Base-by-base conservation (phyloP, 2,888 invertebrate genomes). In the Dione vanillae region DNA sequence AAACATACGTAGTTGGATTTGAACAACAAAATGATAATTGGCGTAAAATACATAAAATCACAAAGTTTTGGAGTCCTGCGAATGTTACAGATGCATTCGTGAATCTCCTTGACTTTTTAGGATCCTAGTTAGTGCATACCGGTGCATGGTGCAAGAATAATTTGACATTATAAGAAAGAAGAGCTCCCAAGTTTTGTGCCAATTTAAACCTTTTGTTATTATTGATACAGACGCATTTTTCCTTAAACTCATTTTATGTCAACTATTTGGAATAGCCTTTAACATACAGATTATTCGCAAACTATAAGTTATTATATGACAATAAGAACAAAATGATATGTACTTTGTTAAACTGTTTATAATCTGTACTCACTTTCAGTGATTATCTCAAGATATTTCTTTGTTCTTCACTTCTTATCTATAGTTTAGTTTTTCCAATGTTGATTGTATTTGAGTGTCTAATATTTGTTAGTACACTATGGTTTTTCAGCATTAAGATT, bases 101-200 rank as follows among this genome's bases (percentile, higher is more conserved):
- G 67, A 54, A 70, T 61, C 40, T 43, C 74, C 72, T 74, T 74
- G 74, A 74, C 74, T 72, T 74, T 72, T 70, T 27, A 5, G 69
- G 35, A 65, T 56, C 40, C 16, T 62, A 67, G 66, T 65, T 67
- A 65, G 65, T 45, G 69, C 74, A 72, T 74, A 47, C 72, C 74
- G 41, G 72, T 45, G 74, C 65, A 72, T 72, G 69, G 65, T 68
- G 72, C 72, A 69, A 74, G 66, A 59, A 41, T 41, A 70, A 51
- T 67, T 72, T 74, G 69, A 72, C 74, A 72, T 74, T 74, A 70
- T 59, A 65, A 74, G 66, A 56, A 71, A 73, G 67, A 69, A 74
- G 65, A 74, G 45, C 65, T 54, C n/a, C 35, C 56, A 20, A 10
- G 19, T 14, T n/a, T 12, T 20, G 51, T 43, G n/a, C 19, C 10